phyloP scores from a whole-genome alignment of 2,113 vertebrate species.

The Thunnus thynnus region DNA sequence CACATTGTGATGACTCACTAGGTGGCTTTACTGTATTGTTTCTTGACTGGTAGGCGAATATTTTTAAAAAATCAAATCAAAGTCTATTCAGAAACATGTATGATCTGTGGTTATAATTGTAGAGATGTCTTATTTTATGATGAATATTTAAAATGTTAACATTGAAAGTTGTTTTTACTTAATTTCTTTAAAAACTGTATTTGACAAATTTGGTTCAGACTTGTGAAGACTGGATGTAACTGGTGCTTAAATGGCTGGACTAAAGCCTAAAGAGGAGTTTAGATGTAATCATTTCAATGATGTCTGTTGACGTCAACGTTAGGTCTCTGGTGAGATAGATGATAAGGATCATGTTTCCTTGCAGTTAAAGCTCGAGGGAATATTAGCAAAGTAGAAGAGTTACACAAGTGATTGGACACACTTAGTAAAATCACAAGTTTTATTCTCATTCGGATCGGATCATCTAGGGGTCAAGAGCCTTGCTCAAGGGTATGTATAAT shows the following conservation, averaged over 20 bases:
- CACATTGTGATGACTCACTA: slow-evolving; percentile 9
- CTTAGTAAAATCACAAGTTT: slow-evolving; percentile 25
- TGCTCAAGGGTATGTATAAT: background rate
- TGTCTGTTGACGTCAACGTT: background rate
- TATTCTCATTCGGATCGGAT: background rate
- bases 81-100: background rate
- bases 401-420: background rate
- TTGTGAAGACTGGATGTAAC: slow-evolving; percentile 26
- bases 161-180: background rate
- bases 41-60: background rate
- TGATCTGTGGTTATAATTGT: slow-evolving; percentile 1
- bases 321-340: background rate
- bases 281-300: slow-evolving; percentile 52
- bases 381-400: background rate
- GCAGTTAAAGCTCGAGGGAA: background rate
- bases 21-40: background rate
- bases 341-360: slow-evolving; percentile 13
- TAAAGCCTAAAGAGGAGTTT: background rate
- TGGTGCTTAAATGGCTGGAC: slow-evolving; percentile 20
- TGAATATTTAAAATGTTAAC: slow-evolving; percentile 35
- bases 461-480: background rate
- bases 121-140: slow-evolving; percentile 25
- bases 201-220: slow-evolving; percentile 7
- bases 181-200: slow-evolving; percentile 4
- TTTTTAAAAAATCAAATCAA: background rate